Percentiles rank a stretch among this genome's conserved stretches.
phyloP scores from a whole-genome alignment of 2,888 invertebrate species.

The Nephrotoma flavescens region DNA sequence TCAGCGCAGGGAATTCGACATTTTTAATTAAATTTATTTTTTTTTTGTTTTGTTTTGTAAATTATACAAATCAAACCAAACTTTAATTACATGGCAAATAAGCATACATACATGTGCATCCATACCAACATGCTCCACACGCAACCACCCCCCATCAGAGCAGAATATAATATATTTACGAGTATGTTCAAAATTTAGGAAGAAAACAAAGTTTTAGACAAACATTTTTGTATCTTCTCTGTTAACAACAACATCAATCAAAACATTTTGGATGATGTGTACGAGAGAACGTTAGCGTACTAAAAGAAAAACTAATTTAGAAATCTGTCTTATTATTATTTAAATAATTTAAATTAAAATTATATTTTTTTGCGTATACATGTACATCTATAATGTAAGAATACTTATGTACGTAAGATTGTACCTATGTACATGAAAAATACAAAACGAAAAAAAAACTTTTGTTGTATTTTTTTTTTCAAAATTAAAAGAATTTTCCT shows the following conservation, averaged over 20 bases:
- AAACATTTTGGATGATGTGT: not conserved
- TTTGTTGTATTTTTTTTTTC: not conserved
- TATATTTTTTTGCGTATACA: not conserved
- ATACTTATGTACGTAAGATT: too few species aligned
- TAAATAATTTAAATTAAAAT: not conserved
- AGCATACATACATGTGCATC: not conserved
- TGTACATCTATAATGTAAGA: too few species aligned
- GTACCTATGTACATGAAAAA: not conserved
- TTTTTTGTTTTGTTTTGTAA: not conserved
- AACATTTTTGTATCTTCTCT: not conserved
- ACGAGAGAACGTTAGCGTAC: too few species aligned
- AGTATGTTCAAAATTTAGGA: not conserved
- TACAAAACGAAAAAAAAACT: not conserved
- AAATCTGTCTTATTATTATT: not conserved
- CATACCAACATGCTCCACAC: not conserved
- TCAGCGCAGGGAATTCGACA: not conserved
- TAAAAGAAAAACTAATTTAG: not conserved
- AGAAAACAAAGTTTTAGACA: not conserved
- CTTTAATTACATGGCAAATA: not conserved
- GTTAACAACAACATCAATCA: not conserved
- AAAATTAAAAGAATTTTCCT: not conserved
- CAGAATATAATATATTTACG: not conserved
- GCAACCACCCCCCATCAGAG: not conserved
- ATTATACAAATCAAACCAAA: not conserved
- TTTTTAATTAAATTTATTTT: not conserved